Evolutionary conservation across 2,113 vertebrate genomes (phyloP), one percentile per base, ranked within the genome.

Genomic region (Gobius niger): DNA sequence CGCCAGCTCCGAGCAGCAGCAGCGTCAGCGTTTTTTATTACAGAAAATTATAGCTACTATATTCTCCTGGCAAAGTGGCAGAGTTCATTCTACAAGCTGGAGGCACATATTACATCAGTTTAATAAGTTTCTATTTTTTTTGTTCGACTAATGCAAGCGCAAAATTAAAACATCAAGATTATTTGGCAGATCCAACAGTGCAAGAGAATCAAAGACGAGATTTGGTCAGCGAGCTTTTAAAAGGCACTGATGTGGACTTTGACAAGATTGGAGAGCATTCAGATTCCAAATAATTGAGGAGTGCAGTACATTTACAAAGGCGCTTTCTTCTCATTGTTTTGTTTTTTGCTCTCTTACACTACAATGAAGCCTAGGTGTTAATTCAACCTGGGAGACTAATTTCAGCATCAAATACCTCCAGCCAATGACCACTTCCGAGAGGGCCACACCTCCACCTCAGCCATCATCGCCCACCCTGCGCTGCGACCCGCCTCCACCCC

Each of bases 211-310:
- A 13, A 56, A 34, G 12, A 56, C 7, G 34, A 7, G 24, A 57
- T 57, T 12, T 40, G 24, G 24, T 11, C 24, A 40, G 54, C 11
- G 10, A 24, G 10, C 24, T 57, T 57, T 40, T 40, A 57, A 57
- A 57, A 10, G 19, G 61, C 64, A 63, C 54, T 16, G 16, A 34
- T 59, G 16, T 50, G 15, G 72, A 77, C 46, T 47, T 47, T 70
- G 46, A 75, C 40, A 68, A 7, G 69, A 72, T 53, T 78, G 64
- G 63, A 68, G 72, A 61, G 44, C 7, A 0, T 18, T 15, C 19
- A 64, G 61, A 67, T 76, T 52, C 65, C 19, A 68, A 77, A 40
- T 11, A 59, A 10, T n/a, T 73, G 40, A 57, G 41, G 59, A 65
- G 76, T 41, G n/a, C 50, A 13, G 50, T 7, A 34, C 61, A 16